Evolutionary conservation across 2,888 invertebrate species (phyloP).

Genomic region (Ypsolopha sequella): DNA sequence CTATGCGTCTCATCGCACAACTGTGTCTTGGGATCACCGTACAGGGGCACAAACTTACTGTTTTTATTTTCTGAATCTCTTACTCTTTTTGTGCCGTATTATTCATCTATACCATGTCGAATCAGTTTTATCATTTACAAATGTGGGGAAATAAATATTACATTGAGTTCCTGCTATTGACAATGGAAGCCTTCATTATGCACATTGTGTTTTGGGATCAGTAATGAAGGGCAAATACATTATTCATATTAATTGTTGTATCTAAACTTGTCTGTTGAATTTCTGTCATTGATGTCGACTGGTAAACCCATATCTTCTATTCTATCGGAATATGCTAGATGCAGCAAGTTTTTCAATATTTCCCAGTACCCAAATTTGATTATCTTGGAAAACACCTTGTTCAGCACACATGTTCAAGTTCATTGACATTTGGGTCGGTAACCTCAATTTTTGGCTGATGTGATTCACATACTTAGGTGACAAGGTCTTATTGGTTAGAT

Average conservation of each 20-base stretch:
- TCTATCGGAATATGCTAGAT: too few species aligned
- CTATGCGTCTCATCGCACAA: slow-evolving; percentile 57
- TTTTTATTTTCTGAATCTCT: too few species aligned
- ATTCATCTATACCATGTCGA: too few species aligned
- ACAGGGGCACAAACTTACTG: slow-evolving; percentile 43
- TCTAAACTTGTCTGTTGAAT: neutral
- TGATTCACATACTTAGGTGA: slow-evolving; percentile 32
- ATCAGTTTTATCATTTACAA: too few species aligned
- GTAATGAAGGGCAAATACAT: slow-evolving; percentile 19
- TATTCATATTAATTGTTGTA: neutral
- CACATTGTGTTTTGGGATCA: slow-evolving; percentile 52
- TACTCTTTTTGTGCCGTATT: too few species aligned
- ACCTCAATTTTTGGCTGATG: slow-evolving; percentile 25
- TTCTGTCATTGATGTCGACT: too few species aligned
- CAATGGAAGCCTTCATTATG: slow-evolving; percentile 19
- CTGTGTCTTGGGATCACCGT: slow-evolving; percentile 60
- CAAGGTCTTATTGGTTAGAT: slow-evolving; percentile 22
- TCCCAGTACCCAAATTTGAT: too few species aligned
- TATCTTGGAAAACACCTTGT: too few species aligned
- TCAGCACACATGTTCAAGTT: slow-evolving; percentile 15
- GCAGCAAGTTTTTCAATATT: too few species aligned
- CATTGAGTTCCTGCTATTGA: neutral
- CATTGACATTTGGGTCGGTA: slow-evolving; percentile 30
- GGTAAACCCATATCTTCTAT: too few species aligned
- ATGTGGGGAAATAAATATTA: too few species aligned